Conservation (phyloP, 2,888 invertebrate genomes). For the Lithosia quadra region DNA sequence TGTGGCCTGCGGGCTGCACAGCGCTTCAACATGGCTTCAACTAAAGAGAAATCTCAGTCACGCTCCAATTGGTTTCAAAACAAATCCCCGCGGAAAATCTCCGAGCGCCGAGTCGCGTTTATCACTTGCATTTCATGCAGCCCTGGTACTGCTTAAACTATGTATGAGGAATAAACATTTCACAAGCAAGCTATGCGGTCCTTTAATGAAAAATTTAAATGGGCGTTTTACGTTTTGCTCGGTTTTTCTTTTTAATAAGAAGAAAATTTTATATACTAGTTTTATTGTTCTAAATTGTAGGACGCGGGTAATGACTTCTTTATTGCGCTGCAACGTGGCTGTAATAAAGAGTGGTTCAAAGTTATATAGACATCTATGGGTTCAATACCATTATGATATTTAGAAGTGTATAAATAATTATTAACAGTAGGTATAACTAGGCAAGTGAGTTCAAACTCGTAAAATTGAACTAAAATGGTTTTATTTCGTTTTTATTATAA, state of each 20-base stretch:
- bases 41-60: conserved; percentile 36
- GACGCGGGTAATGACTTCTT: conserved; percentile 10
- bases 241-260: not conserved
- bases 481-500: conserved; percentile 2
- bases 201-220: conserved; percentile 6
- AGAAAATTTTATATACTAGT: conserved; percentile 11
- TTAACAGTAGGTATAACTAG: conserved; percentile 20
- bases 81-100: conserved; percentile 41
- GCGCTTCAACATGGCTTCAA: not conserved
- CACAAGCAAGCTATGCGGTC: not conserved
- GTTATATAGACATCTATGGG: too few relatives aligned
- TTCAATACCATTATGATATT: conserved; percentile 18
- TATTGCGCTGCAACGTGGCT: conserved; percentile 3
- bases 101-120: conserved; percentile 27
- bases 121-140: conserved; percentile 25
- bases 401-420: conserved; percentile 32
- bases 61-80: conserved; percentile 54
- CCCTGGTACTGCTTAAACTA: conserved; percentile 35
- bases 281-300: conserved; percentile 17
- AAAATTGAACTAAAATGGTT: not conserved
- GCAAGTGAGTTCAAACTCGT: not conserved
- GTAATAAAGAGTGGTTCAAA: not conserved
- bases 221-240: not conserved
- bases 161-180: not conserved
- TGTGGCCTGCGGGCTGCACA: conserved; percentile 31